Conservation (phyloP, 2,113 vertebrate genomes). For the Nothobranchius furzeri region DNA sequence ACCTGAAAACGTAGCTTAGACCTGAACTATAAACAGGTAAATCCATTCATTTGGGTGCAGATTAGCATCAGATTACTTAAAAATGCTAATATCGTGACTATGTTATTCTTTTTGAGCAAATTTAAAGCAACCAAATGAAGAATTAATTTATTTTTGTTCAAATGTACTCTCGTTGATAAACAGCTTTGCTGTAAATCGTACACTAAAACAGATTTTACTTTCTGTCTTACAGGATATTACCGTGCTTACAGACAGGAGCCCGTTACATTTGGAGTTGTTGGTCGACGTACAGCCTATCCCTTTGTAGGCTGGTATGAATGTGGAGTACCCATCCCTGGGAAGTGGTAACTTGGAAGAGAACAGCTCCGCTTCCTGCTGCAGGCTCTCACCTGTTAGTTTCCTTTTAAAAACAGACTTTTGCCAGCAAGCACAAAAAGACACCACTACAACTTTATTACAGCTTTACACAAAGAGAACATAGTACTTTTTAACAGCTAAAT, state of each 20-base stretch:
- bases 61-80: too few species aligned
- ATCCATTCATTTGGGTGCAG: not conserved
- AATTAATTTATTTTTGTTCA: too few species aligned
- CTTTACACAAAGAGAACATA: slow-evolving; percentile 78
- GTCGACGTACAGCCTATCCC: slow-evolving; percentile 87
- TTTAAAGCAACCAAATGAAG: too few species aligned
- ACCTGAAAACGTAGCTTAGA: too few species aligned
- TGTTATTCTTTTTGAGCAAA: too few species aligned
- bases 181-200: too few species aligned
- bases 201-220: not conserved
- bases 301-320: slow-evolving; percentile 99
- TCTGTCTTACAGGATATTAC: slow-evolving; percentile 84
- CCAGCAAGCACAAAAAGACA: slow-evolving; percentile 63
- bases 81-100: too few species aligned
- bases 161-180: too few species aligned
- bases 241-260: slow-evolving; percentile 95
- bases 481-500: slow-evolving; percentile 73
- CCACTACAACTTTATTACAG: slow-evolving; percentile 62
- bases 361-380: slow-evolving; percentile 53
- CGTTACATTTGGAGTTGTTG: slow-evolving; percentile 89
- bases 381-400: slow-evolving; percentile 41
- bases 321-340: slow-evolving; percentile 94
- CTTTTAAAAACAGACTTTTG: slow-evolving; percentile 66
- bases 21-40: not conserved
- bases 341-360: slow-evolving; percentile 84